Evolutionary conservation across 2,888 invertebrate genomes (phyloP), one percentile per base, ranked within the genome.

Genomic region (Brachynemurus nebulosus): DNA sequence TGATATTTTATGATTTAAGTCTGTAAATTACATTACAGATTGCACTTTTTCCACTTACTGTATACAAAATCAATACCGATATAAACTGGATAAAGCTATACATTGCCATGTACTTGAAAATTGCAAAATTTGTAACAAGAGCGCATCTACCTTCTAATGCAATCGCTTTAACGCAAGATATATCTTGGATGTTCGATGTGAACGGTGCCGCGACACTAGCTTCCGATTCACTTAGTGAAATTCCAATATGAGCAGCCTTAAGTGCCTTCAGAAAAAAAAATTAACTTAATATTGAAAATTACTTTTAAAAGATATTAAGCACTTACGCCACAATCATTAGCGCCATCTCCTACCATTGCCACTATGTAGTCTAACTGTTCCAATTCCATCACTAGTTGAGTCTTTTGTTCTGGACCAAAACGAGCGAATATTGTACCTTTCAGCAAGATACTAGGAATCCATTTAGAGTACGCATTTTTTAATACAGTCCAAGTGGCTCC

Each of bases 91-190:
- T 89, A 30, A 93, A 69, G 45, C 88, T 88, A 65, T 90, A 91
- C 52, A 84, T 74, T 45, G 88, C 86, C 86, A 91, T 91, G 64
- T 85, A 91, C 60, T 90, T 90, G 66, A 91, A 89, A 45, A 88
- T 80, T 4, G 88, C 86, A 64, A 91, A 90, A 35, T 86, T 88
- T 1, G 91, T 91, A 48, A 88, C 86, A 50, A 92, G 67, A 1
- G 91, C 88, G 53, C 86, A 85, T 5, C 91, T 73, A 8, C 92
- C 90, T 67, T 91, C 86, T 48, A 81, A 70, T 50, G 88, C 82
- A 5, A 89, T 71, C 49, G 74, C 72, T 23, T 84, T 80, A 42
- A 91, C 80, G 64, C 90, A 90, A 8, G 79, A 74, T 51, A 90
- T 86, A 61, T 90, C 80, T 45, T 80, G 76, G 48, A 77, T 71